Evolutionary conservation across 2,888 invertebrate species (phyloP).

Genomic region (Anagyrus pseudococci): DNA sequence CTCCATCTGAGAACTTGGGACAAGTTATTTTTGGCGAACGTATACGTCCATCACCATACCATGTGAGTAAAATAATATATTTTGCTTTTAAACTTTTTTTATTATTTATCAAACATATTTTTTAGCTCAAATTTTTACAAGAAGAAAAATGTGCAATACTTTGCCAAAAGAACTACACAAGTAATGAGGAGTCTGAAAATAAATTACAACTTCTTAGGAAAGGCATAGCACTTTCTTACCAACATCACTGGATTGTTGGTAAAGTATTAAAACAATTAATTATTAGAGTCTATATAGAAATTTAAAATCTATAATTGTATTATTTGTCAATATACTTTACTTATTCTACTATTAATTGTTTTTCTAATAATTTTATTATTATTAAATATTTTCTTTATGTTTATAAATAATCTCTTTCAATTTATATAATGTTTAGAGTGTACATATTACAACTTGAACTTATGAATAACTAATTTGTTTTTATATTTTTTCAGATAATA

Average conservation of each 20-base stretch:
- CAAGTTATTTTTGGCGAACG: slow-evolving; percentile 99
- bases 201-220: slow-evolving; percentile 84
- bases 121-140: slow-evolving; percentile 77
- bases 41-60: slow-evolving; percentile 92
- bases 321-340: no score
- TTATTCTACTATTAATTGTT: no score
- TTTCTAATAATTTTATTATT: no score
- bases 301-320: no score
- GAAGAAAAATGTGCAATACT: slow-evolving; percentile 69
- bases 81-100: slow-evolving; percentile 16
- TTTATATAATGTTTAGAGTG: no score
- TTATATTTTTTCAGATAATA: slow-evolving; percentile 76
- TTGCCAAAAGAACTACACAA: slow-evolving; percentile 77
- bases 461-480: no score
- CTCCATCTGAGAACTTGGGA: slow-evolving; percentile 96
- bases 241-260: slow-evolving; percentile 96
- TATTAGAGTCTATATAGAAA: no score
- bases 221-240: slow-evolving; percentile 94
- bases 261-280: no score
- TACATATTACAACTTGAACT: no score
- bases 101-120: slow-evolving; percentile 21
- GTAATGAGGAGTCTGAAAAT: slow-evolving; percentile 69
- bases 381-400: no score
- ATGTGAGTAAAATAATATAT: no score
- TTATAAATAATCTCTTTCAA: no score